Base-by-base conservation (phyloP, 2,113 vertebrate genomes). In the Oryzias celebensis region DNA sequence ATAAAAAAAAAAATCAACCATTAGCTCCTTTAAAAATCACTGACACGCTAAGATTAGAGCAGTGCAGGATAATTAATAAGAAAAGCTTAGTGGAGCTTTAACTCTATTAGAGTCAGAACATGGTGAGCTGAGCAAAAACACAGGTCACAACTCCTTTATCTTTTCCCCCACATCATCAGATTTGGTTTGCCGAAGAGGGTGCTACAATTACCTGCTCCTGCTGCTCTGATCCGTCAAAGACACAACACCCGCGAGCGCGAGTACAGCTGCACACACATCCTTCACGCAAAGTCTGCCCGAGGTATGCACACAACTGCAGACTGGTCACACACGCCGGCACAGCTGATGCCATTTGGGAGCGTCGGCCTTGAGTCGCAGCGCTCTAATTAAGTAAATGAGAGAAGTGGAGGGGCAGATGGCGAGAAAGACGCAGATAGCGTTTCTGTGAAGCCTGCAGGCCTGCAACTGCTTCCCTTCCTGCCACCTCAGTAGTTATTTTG, bases 331-430 rank as follows among this genome's bases (percentile, higher is more conserved):
- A 67, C 58, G 41, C 28, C 45, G 5, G 5, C 44, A 45, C 64
- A 78, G 68, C 47, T 62, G 56, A 73, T 23, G 68, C 61, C 62
- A 24, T 74, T 77, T 24, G 73, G 67, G 78, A 82, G 73, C 65
- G 13, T 46, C 12, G 52, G 76, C 73, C 65, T 66, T 57, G 41
- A 75, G 75, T 83, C 23, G 42, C 56, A 2, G 62, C 28, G 12
- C 57, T 68, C 78, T 83, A 81, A 88, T 87, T 83, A 86, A 81
- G 79, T 75, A 82, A 84, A 86, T 76, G 82, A 83, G 73, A 57
- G 80, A 74, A 73, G 63, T 12, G n/a, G 26, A 67, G 46, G 68
- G 57, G 81, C 82, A 86, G 82, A 86, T 85, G 87, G 81, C 55
- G 52, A 31, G 60, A 76, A 59, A 58, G 66, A 62, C 67, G 61